These are phyloP conservation scores for Ladona fulva DNA, from an alignment of 1,140 invertebrate species.

Conservation along the genomic window DNA sequence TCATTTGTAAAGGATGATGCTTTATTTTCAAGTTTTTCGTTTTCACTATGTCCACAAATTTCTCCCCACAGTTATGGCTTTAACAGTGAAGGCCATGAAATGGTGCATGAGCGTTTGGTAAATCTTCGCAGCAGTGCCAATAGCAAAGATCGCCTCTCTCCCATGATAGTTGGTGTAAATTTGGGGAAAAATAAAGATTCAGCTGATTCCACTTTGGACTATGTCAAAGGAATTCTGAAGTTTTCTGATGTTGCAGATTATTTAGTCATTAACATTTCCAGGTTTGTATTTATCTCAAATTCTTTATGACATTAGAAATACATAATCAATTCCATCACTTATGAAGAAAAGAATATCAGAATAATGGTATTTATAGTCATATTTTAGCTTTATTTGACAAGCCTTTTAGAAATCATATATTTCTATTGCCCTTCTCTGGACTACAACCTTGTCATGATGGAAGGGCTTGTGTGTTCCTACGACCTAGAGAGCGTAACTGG, in stretches of 20 bases:
- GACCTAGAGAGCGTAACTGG: too few relatives aligned
- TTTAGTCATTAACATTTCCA: slow-evolving; percentile 82
- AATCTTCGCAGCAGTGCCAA: slow-evolving; percentile 41
- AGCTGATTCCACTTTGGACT: slow-evolving; percentile 65
- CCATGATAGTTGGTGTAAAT: slow-evolving; percentile 71
- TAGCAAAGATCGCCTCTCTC: slow-evolving; percentile 37
- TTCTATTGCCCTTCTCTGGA: too few relatives aligned
- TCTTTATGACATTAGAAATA: too few relatives aligned
- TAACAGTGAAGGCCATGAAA: slow-evolving; percentile 86
- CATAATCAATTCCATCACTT: too few relatives aligned
- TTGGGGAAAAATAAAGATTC: slow-evolving; percentile 92
- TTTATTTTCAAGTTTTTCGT: background rate
- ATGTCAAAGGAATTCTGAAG: slow-evolving; percentile 62
- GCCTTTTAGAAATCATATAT: too few relatives aligned
- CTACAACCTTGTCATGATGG: too few relatives aligned
- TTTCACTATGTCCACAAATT: slow-evolving; percentile 4
- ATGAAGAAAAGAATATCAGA: too few relatives aligned
- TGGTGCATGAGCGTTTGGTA: slow-evolving; percentile 54
- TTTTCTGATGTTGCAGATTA: slow-evolving; percentile 75
- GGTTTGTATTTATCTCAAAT: slow-evolving; percentile 33
- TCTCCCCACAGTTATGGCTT: slow-evolving; percentile 53
- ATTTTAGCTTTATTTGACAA: too few relatives aligned
- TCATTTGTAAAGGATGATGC: too few relatives aligned
- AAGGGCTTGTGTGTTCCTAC: too few relatives aligned
- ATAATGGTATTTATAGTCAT: too few relatives aligned